Conservation (phyloP, 2,113 vertebrate species). For the Thamnaconus septentrionalis region DNA sequence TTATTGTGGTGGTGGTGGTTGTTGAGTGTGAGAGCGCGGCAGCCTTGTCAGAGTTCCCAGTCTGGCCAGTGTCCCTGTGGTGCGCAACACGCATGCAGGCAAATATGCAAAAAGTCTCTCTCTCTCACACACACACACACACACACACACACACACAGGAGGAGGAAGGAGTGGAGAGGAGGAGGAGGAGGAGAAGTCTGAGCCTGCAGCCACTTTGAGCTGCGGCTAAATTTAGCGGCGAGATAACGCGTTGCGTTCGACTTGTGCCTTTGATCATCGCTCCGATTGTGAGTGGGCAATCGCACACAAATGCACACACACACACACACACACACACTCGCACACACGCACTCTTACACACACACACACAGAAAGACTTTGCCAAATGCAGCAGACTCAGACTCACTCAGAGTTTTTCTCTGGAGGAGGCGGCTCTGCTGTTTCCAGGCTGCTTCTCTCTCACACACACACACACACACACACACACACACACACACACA, state of each 20-base stretch:
- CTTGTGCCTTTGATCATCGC: constrained; percentile 66
- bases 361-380: constrained; percentile 18
- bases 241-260: constrained; percentile 65
- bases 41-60: constrained; percentile 59
- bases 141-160: constrained; percentile 3
- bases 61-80: constrained; percentile 31
- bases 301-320: constrained; percentile 24
- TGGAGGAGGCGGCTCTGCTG: no score
- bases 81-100: constrained; percentile 9
- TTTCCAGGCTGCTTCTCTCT: no score
- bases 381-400: constrained; percentile 14
- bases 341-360: no score
- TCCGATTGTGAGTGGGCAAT: constrained; percentile 59
- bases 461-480: no score
- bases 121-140: neutral
- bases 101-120: no score
- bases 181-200: constrained; percentile 34
- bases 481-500: no score
- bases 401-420: no score
- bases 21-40: constrained; percentile 31
- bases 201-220: constrained; percentile 58
- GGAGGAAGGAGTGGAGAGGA: constrained; percentile 37
- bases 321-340: constrained; percentile 29
- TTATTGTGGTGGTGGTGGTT: constrained; percentile 33
- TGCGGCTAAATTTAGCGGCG: constrained; percentile 67